phyloP scores from a whole-genome alignment of 2,113 vertebrate species.

The Proterorhinus semilunaris region DNA sequence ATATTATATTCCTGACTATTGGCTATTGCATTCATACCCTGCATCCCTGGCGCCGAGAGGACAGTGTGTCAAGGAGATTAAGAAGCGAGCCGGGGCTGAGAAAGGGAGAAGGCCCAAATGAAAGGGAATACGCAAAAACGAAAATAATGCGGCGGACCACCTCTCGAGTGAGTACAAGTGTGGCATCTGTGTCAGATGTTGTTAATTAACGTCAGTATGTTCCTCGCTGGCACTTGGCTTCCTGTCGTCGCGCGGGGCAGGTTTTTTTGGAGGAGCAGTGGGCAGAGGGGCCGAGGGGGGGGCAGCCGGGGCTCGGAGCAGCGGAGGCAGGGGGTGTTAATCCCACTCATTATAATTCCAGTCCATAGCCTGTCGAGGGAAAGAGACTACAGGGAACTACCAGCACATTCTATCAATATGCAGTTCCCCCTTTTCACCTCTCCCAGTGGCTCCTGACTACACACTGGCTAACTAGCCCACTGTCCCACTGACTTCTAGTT shows the following conservation, averaged over 20 bases:
- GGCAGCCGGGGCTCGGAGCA: conserved; percentile 56
- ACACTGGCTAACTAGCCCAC: conserved; percentile 16
- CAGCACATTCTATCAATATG: conserved; percentile 73
- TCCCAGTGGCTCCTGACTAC: conserved; percentile 53
- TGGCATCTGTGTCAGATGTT: conserved; percentile 84
- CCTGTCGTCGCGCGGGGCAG: conserved; percentile 73
- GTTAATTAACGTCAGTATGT: conserved; percentile 84
- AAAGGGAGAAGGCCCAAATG: conserved; percentile 59
- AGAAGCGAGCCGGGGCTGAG: conserved; percentile 62
- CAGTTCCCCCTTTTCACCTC: conserved; percentile 63
- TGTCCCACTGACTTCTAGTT: conserved; percentile 16
- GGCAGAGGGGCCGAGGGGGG: conserved; percentile 47
- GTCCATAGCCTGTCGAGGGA: conserved; percentile 71
- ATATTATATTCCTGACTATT: too few relatives aligned
- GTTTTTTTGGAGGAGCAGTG: conserved; percentile 61
- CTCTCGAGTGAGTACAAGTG: conserved; percentile 78
- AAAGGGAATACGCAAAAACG: conserved; percentile 79
- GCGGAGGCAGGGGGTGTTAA: conserved; percentile 72
- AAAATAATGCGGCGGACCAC: conserved; percentile 82
- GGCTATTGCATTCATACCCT: conserved; percentile 64
- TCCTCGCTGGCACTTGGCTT: conserved; percentile 76
- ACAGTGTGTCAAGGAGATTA: conserved; percentile 76
- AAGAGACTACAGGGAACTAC: conserved; percentile 61
- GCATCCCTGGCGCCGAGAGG: conserved; percentile 63
- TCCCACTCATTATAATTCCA: conserved; percentile 82